These are phyloP conservation scores for Ambastaia sidthimunki DNA, from an alignment of 2,797 vertebrate genomes.

Conservation along the genomic window DNA sequence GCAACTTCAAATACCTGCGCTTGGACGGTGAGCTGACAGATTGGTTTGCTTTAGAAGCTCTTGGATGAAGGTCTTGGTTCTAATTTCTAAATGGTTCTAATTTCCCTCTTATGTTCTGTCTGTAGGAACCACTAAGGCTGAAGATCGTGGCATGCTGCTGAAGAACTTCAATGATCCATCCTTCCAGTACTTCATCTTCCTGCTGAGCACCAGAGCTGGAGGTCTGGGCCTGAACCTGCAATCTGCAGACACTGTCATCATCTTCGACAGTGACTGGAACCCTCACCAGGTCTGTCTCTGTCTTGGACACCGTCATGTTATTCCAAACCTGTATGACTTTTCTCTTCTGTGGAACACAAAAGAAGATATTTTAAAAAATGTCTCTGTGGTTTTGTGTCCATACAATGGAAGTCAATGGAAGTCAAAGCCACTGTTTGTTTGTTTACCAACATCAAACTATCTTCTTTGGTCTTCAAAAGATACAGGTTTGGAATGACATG, in stretches of 20 bases:
- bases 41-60: not conserved
- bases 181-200: slow-evolving; percentile 92
- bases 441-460: too few species aligned
- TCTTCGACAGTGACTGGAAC: slow-evolving; percentile 98
- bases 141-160: slow-evolving; percentile 93
- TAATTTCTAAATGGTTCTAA: not conserved
- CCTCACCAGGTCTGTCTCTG: slow-evolving; percentile 87
- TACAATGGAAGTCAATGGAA: too few species aligned
- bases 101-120: not conserved
- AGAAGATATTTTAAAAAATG: too few species aligned
- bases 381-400: too few species aligned
- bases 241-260: slow-evolving; percentile 94
- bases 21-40: slow-evolving; percentile 89
- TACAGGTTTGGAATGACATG: too few species aligned
- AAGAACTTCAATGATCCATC: slow-evolving; percentile 94
- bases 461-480: too few species aligned
- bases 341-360: too few species aligned
- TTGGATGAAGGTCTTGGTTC: too few species aligned
- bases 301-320: too few species aligned
- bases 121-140: slow-evolving; percentile 94
- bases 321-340: too few species aligned
- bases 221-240: slow-evolving; percentile 96
- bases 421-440: too few species aligned
- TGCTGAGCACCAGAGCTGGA: slow-evolving; percentile 94
- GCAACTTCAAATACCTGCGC: slow-evolving; percentile 95